A percentile compares a stretch with the other conserved stretches of the same genome.
Conservation (phyloP, 1,140 invertebrate species). For the Drosophila santomea region DNA sequence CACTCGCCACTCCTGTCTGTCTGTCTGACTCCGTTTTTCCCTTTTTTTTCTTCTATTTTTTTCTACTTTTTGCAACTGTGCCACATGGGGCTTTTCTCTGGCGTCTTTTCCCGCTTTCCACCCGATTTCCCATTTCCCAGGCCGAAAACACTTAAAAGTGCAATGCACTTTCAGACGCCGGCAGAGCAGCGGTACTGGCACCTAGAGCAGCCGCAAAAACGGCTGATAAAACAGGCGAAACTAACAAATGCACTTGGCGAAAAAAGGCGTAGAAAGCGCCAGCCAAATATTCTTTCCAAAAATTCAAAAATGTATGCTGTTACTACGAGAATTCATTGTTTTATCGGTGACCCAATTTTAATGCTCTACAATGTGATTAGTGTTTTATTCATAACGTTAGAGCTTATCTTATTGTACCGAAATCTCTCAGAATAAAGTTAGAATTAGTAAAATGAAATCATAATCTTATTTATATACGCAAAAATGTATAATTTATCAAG, state of each 20-base stretch:
- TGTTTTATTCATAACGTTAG: no score
- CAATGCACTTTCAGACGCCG: slow-evolving; percentile 60
- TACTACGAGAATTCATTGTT: no score
- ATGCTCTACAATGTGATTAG: no score
- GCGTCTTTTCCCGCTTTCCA: slow-evolving; percentile 8
- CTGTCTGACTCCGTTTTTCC: slow-evolving; percentile 11
- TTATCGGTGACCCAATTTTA: no score
- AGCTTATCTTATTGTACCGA: no score
- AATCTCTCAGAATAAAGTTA: no score
- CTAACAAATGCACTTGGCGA: slow-evolving; percentile 17
- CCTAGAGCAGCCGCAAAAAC: slow-evolving; percentile 42
- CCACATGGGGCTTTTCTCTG: slow-evolving; percentile 54
- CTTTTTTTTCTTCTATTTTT: not conserved
- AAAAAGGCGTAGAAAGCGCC: not conserved
- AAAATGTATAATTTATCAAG: no score
- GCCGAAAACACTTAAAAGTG: slow-evolving; percentile 69
- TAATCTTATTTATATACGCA: no score
- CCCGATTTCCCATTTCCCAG: slow-evolving; percentile 32
- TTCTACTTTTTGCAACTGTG: slow-evolving; percentile 30
- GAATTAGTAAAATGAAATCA: no score
- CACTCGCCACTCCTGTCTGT: slow-evolving; percentile 39
- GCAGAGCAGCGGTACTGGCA: slow-evolving; percentile 52
- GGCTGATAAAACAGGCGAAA: slow-evolving; percentile 41
- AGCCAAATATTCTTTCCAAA: no score
- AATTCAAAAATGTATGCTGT: no score